A percentile compares a stretch with the other conserved stretches of the same genome.
These are phyloP conservation scores for Harpagifer antarcticus DNA, from an alignment of 2,797 vertebrate genomes.

Conservation along the genomic window DNA sequence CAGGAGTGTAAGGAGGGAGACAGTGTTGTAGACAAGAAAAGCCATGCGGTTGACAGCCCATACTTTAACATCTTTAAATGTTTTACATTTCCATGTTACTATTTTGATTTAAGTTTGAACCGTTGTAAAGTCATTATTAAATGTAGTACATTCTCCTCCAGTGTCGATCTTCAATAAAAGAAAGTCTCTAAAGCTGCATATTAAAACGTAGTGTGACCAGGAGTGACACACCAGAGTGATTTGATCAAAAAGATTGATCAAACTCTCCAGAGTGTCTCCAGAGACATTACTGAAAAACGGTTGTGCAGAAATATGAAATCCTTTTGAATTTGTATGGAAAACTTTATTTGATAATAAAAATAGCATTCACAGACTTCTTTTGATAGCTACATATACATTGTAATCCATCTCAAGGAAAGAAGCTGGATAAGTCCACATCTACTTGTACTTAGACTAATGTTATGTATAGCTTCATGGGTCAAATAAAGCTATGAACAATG, in stretches of 20 bases:
- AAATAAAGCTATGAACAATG: constrained; percentile 99
- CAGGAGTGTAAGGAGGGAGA: background rate
- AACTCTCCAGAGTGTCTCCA: constrained; percentile 17
- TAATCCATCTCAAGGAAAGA: constrained; percentile 94
- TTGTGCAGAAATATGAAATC: constrained; percentile 68
- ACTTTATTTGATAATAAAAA: constrained; percentile 99
- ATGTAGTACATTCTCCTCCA: background rate
- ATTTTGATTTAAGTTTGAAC: background rate
- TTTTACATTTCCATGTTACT: background rate
- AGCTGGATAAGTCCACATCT: constrained; percentile 94
- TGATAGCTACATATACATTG: constrained; percentile 97
- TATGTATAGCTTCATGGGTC: constrained; percentile 94
- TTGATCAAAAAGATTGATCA: constrained; percentile 30
- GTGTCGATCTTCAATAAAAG: constrained; percentile 3
- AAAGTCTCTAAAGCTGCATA: constrained; percentile 4
- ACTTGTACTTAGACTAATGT: constrained; percentile 93
- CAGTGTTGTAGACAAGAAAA: background rate
- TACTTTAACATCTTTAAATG: background rate
- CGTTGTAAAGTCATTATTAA: background rate
- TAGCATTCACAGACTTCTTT: constrained; percentile 98
- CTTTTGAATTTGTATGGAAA: constrained; percentile 92
- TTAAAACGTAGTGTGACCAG: constrained; percentile 3
- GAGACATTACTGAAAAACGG: constrained; percentile 25
- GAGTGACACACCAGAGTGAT: constrained; percentile 13
- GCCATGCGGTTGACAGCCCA: background rate